Evolutionary conservation across 30 jellyfish, hydroid and myxozoan genomes (phyloP), one percentile per base, ranked within the genome.

Genomic region (Nemopilema nomurai): DNA sequence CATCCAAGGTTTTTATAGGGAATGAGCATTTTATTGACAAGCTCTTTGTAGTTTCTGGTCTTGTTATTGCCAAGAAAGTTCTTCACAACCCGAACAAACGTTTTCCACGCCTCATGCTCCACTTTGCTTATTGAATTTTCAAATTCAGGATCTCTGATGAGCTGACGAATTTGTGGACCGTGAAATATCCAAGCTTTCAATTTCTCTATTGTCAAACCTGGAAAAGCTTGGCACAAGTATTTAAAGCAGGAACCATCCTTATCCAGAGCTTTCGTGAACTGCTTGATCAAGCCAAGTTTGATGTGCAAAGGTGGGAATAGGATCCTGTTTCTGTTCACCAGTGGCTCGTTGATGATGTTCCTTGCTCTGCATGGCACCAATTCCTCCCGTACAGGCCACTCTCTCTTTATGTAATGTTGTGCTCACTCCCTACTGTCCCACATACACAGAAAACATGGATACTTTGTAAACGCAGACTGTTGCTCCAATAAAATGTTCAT

Each of bases 141-240:
- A 49, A 76, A 41, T 19, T 50, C 77, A 27, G 74, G 51, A 81
- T 81, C 86, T 69, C 68, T 81, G 72, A 81, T 81, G 76, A 80
- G 85, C 89, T 80, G 85, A 26, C 85, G 85, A 22, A 81, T 65
- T 30, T 67, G 90, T 65, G 89, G 90, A 64, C 86, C 89, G 17
- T 81, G 77, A 81, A 81, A 79, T 32, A 52, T 69, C 49, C 89
- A 86, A 23, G 81, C 83, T 69, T 53, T 79, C 25, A 79, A 23
- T 77, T 52, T 79, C 79, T 79, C 82, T 30, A 50, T 65, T 26
- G 65, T 22, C 65, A 53, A 26, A 50, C 32, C 24, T 26, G 89
- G 89, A 79, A 28, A 72, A 72, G 83, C 83, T 24, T 32, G 65
- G 49, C 83, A 49, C 83, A 72, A 72, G 69, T 72, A 25, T 25